Percentiles rank a stretch among this genome's conserved stretches.
phyloP scores from a whole-genome alignment of 2,797 vertebrate species.

The Bovichtus variegatus region DNA sequence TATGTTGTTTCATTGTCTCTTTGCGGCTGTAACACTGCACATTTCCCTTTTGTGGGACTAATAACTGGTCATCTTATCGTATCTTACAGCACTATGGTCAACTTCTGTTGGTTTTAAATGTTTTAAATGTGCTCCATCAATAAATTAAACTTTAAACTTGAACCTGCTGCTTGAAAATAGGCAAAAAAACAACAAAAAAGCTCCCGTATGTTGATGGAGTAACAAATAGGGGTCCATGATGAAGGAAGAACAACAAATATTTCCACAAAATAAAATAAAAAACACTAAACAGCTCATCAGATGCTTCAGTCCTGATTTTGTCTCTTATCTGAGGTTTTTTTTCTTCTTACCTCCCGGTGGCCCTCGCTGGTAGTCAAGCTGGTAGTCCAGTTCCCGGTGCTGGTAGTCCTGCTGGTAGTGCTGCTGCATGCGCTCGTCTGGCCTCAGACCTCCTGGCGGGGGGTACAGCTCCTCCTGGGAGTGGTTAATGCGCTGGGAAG shows the following conservation, averaged over 20 bases:
- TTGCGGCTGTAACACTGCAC: no score
- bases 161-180: background rate
- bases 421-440: constrained; percentile 83
- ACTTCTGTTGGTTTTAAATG: no score
- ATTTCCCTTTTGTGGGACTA: no score
- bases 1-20: no score
- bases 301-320: background rate
- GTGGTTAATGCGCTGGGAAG: constrained; percentile 86
- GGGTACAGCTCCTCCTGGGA: constrained; percentile 94
- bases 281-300: no score
- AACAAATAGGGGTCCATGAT: background rate
- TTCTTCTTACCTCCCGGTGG: constrained; percentile 61
- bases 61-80: no score
- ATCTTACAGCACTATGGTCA: no score
- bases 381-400: constrained; percentile 76
- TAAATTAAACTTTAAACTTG: background rate
- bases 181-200: no score
- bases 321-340: background rate
- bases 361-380: constrained; percentile 75
- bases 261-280: no score
- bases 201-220: no score
- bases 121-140: no score
- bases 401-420: constrained; percentile 82
- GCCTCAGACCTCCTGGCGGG: constrained; percentile 73
- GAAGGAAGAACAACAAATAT: background rate